Conservation (phyloP, 2,797 vertebrate species). For the Myotis pilosus region DNA sequence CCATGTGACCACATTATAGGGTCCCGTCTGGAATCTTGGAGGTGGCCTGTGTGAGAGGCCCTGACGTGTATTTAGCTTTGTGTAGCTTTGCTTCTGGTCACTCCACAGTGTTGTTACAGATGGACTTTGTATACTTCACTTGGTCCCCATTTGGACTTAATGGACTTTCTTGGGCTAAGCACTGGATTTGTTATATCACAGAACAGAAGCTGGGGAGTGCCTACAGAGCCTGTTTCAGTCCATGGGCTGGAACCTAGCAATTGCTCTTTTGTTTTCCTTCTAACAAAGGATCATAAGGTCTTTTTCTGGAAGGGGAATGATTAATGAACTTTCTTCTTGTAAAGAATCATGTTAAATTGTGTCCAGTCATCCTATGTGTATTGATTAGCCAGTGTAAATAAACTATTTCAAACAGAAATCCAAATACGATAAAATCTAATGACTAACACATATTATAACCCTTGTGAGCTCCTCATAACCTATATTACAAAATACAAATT, state of each 20-base stretch:
- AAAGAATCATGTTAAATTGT: background rate
- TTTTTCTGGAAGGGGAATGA: background rate
- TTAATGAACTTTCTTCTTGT: background rate
- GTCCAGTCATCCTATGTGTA: background rate
- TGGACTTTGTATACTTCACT: background rate
- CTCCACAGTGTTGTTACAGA: background rate
- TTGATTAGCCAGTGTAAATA: background rate
- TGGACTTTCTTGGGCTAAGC: background rate
- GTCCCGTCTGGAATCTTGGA: background rate
- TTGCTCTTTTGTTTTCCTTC: background rate
- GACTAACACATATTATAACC: background rate
- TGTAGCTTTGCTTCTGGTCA: background rate
- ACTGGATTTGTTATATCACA: background rate
- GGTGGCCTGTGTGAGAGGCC: background rate
- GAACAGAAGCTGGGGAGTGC: background rate
- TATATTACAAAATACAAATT: background rate
- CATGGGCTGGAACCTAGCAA: background rate
- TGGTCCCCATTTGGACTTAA: background rate
- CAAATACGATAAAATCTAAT: background rate
- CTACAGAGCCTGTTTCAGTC: background rate
- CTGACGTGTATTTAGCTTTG: background rate
- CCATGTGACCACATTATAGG: too few species aligned
- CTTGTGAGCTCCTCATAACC: background rate
- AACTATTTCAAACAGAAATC: constrained; percentile 32
- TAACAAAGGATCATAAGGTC: background rate